These are phyloP conservation scores for Hafferia zeledoni DNA, from an alignment of 2,797 vertebrate species.

Conservation along the genomic window DNA sequence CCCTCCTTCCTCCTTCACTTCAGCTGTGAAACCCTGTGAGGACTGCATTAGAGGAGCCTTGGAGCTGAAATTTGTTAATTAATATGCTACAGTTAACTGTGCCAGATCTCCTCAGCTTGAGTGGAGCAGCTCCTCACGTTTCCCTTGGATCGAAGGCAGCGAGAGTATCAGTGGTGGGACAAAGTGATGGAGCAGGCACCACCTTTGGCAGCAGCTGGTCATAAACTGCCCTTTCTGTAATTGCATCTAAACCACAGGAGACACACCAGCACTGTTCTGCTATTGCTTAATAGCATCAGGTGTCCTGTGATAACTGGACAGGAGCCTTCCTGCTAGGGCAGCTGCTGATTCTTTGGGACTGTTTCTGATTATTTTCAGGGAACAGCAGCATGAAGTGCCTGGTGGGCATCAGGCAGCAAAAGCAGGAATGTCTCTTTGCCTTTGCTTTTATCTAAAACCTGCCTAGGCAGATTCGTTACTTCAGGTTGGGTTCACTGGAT, in stretches of 20 bases:
- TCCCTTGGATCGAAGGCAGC: neutral
- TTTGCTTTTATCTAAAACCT: neutral
- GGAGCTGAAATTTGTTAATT: constrained; percentile 48
- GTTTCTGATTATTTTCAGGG: neutral
- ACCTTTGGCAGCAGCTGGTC: neutral
- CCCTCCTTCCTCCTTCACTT: neutral
- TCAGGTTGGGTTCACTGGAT: neutral
- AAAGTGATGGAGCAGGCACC: fast-evolving
- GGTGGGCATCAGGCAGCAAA: neutral
- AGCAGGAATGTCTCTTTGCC: neutral
- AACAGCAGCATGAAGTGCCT: neutral
- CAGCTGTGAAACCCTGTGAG: constrained; percentile 34
- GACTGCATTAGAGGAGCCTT: neutral
- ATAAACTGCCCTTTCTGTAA: neutral
- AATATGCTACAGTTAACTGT: constrained; percentile 48
- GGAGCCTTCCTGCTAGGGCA: neutral
- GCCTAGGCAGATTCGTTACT: neutral
- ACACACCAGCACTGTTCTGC: neutral
- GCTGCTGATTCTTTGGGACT: neutral
- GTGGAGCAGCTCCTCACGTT: neutral
- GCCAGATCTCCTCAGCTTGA: constrained; percentile 50
- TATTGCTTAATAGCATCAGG: neutral
- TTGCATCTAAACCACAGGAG: neutral
- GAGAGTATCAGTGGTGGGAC: neutral
- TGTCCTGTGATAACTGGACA: neutral